Evolutionary conservation across 2,888 invertebrate species (phyloP), one percentile per base, ranked within the genome.

Genomic region (Oxyscelio sp.): DNA sequence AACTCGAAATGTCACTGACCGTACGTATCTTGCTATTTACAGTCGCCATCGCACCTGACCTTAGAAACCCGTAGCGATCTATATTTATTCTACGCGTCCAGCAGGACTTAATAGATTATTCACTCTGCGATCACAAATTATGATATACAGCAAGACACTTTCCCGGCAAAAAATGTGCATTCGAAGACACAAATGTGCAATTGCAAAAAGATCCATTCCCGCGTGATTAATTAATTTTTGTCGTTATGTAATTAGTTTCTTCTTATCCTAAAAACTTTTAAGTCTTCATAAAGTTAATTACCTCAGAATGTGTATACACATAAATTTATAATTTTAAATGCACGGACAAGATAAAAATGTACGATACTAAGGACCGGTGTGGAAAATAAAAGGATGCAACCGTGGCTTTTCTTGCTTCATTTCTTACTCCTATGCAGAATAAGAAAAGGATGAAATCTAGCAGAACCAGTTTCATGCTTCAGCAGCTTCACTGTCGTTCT

Each of bases 51-150:
- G 83, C 88, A 84, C 86, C 88, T 90, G 91, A 90, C 90, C 90
- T 80, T 58, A 70, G 73, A 79, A 79, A 52, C 81, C 70, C 65
- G 66, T 70, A 80, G 22, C 87, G 88, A 89, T 90, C 89, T 88
- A 90, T 89, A 89, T 90, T 89, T 88, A 90, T 88, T 78, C 85
- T 70, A 81, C 83, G 88, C 83, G 81, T 81, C 77, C 56, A 61
- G 87, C 77, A 87, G 89, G 88, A 31, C 40, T 40, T 43, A 43
- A 74, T 75, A 50, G 65, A 65, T 65, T 50, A 56, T 73, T 80
- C 34, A 45, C 17, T 19, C 13, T 21, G 58, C 34, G 43, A 73
- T 54, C 9, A 40, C 75, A 75, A 61, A 52, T 73, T 61, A 52
- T 50, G 50, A 58, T 58, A 45, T 22, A 43, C 11, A 19, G 24